A percentile compares a stretch with the other conserved stretches of the same genome.
Conservation (phyloP, 2,888 invertebrate species). For the Clanis bilineata region DNA sequence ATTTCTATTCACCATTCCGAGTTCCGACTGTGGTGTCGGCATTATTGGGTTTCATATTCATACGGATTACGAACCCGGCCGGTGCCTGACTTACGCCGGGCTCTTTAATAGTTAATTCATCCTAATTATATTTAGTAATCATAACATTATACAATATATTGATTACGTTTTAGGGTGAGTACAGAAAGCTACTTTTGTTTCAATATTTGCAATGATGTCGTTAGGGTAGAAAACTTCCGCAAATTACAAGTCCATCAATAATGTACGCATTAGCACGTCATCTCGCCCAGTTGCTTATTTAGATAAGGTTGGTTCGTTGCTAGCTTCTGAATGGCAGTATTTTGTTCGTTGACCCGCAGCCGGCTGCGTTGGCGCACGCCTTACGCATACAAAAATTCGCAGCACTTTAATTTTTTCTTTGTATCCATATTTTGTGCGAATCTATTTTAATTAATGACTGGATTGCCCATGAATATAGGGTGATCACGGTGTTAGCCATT, state of each 20-base stretch:
- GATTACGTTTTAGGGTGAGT: not conserved
- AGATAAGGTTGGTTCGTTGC: conserved; percentile 66
- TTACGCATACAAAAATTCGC: conserved; percentile 15
- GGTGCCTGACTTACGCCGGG: not conserved
- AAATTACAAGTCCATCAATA: not conserved
- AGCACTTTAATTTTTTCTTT: not conserved
- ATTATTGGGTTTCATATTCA: not conserved
- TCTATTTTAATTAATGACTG: not conserved
- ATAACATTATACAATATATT: not conserved
- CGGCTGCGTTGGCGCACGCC: conserved; percentile 47
- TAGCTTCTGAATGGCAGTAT: conserved; percentile 57
- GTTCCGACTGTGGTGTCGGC: not conserved
- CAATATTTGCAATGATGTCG: not conserved
- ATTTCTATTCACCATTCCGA: not conserved
- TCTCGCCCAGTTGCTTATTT: conserved; percentile 34
- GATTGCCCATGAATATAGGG: not conserved
- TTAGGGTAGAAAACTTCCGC: not conserved
- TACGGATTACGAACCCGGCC: not conserved
- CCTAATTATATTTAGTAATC: too few species aligned
- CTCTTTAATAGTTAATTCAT: not conserved
- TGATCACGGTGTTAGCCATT: too few species aligned
- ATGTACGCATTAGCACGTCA: conserved; percentile 29
- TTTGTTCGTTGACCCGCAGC: conserved; percentile 71
- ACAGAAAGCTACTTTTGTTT: not conserved
- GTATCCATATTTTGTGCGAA: not conserved